Conservation (phyloP, 2,113 vertebrate species). For the Menidia beryllina region DNA sequence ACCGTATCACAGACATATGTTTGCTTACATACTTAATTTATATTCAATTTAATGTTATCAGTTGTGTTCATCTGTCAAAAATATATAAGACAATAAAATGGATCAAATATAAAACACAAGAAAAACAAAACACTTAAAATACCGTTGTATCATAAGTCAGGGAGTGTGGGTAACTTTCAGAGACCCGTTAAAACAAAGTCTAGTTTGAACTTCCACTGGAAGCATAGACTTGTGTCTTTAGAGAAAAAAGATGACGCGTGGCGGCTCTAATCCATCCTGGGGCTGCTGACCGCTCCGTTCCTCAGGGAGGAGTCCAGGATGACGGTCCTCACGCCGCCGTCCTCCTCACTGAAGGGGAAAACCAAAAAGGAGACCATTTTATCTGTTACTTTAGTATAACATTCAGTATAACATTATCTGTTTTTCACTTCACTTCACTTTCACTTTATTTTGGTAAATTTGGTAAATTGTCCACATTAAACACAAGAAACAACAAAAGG, state of each 20-base stretch:
- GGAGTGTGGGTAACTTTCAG: slow-evolving; percentile 7
- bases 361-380: neutral
- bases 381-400: neutral
- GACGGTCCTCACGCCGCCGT: neutral
- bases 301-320: slow-evolving; percentile 1
- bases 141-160: too few relatives aligned
- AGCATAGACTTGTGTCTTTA: slow-evolving; percentile 13
- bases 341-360: slow-evolving; percentile 29
- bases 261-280: slow-evolving; percentile 3
- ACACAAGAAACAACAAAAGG: too few relatives aligned
- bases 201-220: slow-evolving; percentile 32
- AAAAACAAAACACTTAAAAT: slow-evolving; percentile 4
- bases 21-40: too few relatives aligned
- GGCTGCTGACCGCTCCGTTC: neutral
- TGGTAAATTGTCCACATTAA: too few relatives aligned
- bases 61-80: neutral
- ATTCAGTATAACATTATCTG: too few relatives aligned
- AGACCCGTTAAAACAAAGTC: slow-evolving; percentile 19
- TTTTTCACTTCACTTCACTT: too few relatives aligned
- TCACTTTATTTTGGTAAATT: too few relatives aligned
- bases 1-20: neutral
- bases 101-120: slow-evolving; percentile 1
- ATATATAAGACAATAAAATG: neutral
- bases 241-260: neutral
- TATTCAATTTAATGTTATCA: neutral